Base-by-base conservation (phyloP, 2,888 invertebrate genomes). In the Deroplatys truncata region DNA sequence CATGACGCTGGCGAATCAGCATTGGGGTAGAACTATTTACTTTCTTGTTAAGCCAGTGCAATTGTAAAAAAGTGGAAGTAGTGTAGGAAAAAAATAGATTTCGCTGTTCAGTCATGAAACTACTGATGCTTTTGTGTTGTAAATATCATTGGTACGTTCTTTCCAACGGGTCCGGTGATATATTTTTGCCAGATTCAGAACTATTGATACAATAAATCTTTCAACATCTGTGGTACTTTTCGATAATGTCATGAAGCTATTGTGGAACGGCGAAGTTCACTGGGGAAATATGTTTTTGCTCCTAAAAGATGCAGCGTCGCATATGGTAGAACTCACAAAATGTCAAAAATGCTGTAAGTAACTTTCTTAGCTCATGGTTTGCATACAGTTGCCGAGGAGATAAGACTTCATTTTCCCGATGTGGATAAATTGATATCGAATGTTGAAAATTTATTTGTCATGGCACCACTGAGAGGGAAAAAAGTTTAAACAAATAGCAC, bases 291-390 rank as follows among this genome's bases (percentile, higher is more conserved):
- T 92, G 91, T n/a, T n/a, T n/a, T 90, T 90, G 13, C 82, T 91
- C 84, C 85, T 91, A 25, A 89, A 91, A 35, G 92, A 92, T 90
- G 91, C 91, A 89, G 91, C 91, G 84, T 88, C 91, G 15, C 92
- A 92, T 90, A 92, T 92, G 92, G 86, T 91, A 35, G 92, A 92
- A 90, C 90, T 92, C 29, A 91, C 89, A 10, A 84, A 89, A 88
- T 91, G 90, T 90, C 91, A 10, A 92, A 92, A 86, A 88, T 92
- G 84, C 82, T 92, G 15, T 92, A 92, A 88, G 88, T 92, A 25
- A 92, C 92, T 49, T 92, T 92, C 90, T 87, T 92, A 88, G 92
- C 92, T n/a, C 92, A 92, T 90, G 91, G 91, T 43, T 82, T 92
- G 20, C 91, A 92, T 89, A 82, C 91, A 88, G 91, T 92, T 15